Evolutionary conservation across 2,888 invertebrate species (phyloP).

Genomic region (Metellina segmentata): DNA sequence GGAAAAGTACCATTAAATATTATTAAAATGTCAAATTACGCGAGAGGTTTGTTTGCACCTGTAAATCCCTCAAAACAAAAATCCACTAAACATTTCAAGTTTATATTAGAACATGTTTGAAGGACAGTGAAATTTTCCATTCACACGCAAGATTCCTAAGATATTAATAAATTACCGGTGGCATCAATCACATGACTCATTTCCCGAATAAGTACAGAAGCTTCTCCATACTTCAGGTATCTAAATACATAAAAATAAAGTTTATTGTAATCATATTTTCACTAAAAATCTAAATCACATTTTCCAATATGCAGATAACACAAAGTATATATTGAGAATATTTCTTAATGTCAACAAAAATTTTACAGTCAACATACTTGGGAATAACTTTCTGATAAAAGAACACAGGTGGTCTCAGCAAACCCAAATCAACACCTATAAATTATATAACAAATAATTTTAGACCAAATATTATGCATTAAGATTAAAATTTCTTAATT

Average conservation of each 20-base stretch:
- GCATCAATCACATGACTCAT: slow-evolving; percentile 49
- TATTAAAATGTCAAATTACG: too few species aligned
- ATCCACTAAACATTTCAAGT: too few species aligned
- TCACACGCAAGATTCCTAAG: too few species aligned
- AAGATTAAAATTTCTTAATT: neutral
- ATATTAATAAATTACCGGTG: slow-evolving; percentile 21
- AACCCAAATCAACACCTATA: slow-evolving; percentile 36
- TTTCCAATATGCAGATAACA: too few species aligned
- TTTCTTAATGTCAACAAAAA: neutral
- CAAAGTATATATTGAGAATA: too few species aligned
- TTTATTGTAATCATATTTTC: neutral
- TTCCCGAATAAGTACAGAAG: slow-evolving; percentile 22
- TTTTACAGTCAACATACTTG: slow-evolving; percentile 19
- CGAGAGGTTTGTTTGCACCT: too few species aligned
- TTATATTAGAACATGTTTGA: too few species aligned
- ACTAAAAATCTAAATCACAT: neutral
- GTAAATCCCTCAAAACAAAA: too few species aligned
- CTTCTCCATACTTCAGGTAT: slow-evolving; percentile 35
- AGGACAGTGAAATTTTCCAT: too few species aligned
- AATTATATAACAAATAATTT: neutral
- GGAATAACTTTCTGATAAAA: slow-evolving; percentile 27
- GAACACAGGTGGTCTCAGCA: slow-evolving; percentile 18
- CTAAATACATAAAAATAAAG: slow-evolving; percentile 18
- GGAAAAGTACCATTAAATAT: too few species aligned
- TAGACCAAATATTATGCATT: too few species aligned